Evolutionary conservation across 2,888 invertebrate genomes (phyloP).

Genomic region (Cactoblastis cactorum): DNA sequence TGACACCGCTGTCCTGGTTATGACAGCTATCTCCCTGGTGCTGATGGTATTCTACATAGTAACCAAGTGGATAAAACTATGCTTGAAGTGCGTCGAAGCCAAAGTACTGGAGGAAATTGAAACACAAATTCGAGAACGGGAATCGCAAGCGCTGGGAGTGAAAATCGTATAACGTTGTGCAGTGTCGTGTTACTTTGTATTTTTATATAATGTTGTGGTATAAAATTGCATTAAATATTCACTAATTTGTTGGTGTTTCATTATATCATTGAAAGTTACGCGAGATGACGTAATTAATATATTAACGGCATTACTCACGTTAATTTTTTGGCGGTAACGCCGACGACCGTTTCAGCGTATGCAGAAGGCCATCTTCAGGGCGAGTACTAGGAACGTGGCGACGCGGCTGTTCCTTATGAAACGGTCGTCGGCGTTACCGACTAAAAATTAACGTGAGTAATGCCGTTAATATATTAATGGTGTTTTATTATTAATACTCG

Average conservation of each 20-base stretch:
- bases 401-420: too few species aligned
- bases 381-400: too few species aligned
- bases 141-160: neutral
- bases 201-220: neutral
- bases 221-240: neutral
- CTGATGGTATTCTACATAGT: constrained; percentile 2
- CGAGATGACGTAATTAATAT: too few species aligned
- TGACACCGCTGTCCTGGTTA: constrained; percentile 11
- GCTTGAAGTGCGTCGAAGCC: constrained; percentile 7
- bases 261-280: too few species aligned
- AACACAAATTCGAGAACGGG: neutral
- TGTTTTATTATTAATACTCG: too few species aligned
- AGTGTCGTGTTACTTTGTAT: neutral
- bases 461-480: too few species aligned
- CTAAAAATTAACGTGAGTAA: too few species aligned
- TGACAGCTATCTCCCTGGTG: constrained; percentile 6
- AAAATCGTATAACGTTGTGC: neutral
- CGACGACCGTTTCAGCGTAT: too few species aligned
- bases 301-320: too few species aligned
- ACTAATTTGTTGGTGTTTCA: neutral
- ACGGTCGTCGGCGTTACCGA: too few species aligned
- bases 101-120: constrained; percentile 14
- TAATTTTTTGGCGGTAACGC: too few species aligned
- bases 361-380: too few species aligned
- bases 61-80: constrained; percentile 7